Evolutionary conservation across 2,113 vertebrate genomes (phyloP), one percentile per base, ranked within the genome.

Genomic region (Piprites chloris): DNA sequence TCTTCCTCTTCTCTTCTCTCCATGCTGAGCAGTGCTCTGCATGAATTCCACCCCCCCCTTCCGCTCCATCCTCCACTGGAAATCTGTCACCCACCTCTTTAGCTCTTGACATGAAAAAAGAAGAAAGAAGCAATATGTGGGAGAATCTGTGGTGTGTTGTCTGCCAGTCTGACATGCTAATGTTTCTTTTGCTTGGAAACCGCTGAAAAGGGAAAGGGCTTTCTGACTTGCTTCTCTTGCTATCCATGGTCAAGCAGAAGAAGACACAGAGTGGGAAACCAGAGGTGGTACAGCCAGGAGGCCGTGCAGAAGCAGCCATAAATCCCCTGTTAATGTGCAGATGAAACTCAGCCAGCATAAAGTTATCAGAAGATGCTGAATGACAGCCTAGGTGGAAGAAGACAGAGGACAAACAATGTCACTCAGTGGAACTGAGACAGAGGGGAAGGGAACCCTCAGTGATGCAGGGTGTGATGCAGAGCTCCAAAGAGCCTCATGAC

Each of bases 31-130:
- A 53, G 46, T n/a, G 55, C 75, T 92, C 86, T 77, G 67, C 66
- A 74, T 42, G 68, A 94, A 87, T 84, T 14, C 28, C 41, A 32
- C 26, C 42, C 33, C n/a, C n/a, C n/a, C n/a, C n/a, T n/a, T n/a
- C n/a, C n/a, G n/a, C n/a, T n/a, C n/a, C n/a, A n/a, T 15, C 26
- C 23, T 21, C 16, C 62, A 20, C 0, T 35, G 26, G 42, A 94
- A 95, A 89, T 52, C 52, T 79, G 50, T 86, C 81, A 79, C 77
- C 72, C 37, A 52, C 41, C 49, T 87, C 76, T 89, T 87, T 76
- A 83, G 59, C 67, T 96, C 74, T 61, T 87, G 79, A 87, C 7
- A 35, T 58, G 58, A 93, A 87, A 88, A 84, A 96, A 56, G 52
- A 93, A 85, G 47, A 49, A 89, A 80, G 62, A 74, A 91, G 39